phyloP scores from a whole-genome alignment of 2,113 vertebrate genomes.

The Leptobrachium leishanense region DNA sequence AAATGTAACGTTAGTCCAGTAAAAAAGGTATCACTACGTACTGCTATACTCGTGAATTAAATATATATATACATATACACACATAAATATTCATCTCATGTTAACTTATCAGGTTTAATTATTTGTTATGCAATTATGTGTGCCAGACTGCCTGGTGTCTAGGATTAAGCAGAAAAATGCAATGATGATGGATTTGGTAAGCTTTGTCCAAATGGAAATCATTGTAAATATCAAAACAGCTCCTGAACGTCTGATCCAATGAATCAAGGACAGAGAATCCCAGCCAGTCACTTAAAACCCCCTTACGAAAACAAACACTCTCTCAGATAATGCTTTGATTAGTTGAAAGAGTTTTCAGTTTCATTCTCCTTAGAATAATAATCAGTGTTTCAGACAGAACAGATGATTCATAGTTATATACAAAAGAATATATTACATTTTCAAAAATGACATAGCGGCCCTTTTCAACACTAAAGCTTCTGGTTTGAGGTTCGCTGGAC shows the following conservation, averaged over 20 bases:
- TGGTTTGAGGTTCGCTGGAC: conserved; percentile 33
- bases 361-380: conserved; percentile 53
- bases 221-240: conserved; percentile 50
- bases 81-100: neutral
- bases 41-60: neutral
- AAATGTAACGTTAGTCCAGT: too few relatives aligned
- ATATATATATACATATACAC: neutral
- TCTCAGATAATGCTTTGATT: conserved; percentile 75
- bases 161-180: conserved; percentile 34
- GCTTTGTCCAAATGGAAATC: conserved; percentile 46
- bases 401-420: conserved; percentile 8
- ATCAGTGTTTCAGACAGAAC: conserved; percentile 20
- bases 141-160: conserved; percentile 52
- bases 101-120: conserved; percentile 57
- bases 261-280: conserved; percentile 53
- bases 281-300: conserved; percentile 62
- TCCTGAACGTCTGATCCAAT: conserved; percentile 51
- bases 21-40: too few relatives aligned
- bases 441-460: conserved; percentile 29
- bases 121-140: conserved; percentile 64
- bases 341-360: conserved; percentile 69
- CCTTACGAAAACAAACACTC: conserved; percentile 78
- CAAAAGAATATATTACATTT: conserved; percentile 38
- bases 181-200: conserved; percentile 50
- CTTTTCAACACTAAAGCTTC: conserved; percentile 31